Evolutionary conservation across 2,113 vertebrate species (phyloP), one percentile per base, ranked within the genome.

Genomic region (Todiramphus saurophagus): DNA sequence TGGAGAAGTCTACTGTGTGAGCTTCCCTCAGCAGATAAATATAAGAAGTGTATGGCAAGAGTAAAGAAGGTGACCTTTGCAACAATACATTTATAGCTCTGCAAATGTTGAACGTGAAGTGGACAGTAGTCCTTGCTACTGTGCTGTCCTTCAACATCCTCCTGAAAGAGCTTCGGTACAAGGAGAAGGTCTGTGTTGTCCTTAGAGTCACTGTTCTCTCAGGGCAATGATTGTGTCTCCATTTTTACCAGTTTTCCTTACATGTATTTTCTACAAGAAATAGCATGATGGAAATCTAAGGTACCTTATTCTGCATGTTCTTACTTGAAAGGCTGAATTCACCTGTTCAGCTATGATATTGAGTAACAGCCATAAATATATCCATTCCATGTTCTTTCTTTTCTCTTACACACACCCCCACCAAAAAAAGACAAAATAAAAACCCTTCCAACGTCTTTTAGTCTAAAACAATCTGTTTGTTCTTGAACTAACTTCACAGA

Each of bases 41-140:
- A 8, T 21, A 56, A 56, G 33, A 89, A 66, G 11, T 46, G 16
- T 23, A 31, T 13, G 7, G 58, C 2, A 1, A 24, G 2, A 87
- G 8, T 8, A 74, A 74, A 81, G 19, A 83, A 66, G 8, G 8
- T 15, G 9, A 50, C 19, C 16, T 83, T 83, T 83, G n/a, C 19
- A 20, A 21, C 8, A 41, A 37, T 5, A 70, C 6, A 1, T 1
- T 9, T 79, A 16, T 5, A 79, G 2, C 0, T 55, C 18, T 60
- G 8, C 37, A 67, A 31, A 82, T 31, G 7, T 4, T 78, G 31
- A 86, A 60, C 7, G 27, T 35, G 7, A 91, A 83, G 27, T 35
- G 10, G 3, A 37, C 9, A 3, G 5, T 87, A 53, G 30, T 50
- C 21, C 21, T 55, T 82, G 18, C 5, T 78, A 24, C 18, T 82